These are phyloP conservation scores for Torymus tubicola DNA, from an alignment of 2,888 invertebrate genomes.

Conservation along the genomic window DNA sequence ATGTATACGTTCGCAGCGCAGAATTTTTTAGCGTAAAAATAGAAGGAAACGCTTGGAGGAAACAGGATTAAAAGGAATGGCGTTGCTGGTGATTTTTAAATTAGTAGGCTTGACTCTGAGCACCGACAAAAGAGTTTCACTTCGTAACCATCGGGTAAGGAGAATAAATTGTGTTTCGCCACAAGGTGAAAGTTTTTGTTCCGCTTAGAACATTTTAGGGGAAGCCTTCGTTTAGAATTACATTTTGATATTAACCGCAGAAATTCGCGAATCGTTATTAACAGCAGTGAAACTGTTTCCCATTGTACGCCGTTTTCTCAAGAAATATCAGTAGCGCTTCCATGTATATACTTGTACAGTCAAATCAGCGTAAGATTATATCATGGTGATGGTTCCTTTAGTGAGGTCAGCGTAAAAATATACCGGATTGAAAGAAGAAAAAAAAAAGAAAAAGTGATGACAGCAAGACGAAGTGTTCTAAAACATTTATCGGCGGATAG, in stretches of 20 bases:
- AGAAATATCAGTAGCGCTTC: too few relatives aligned
- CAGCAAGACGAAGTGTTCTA: background rate
- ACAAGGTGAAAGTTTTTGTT: slow-evolving; percentile 53
- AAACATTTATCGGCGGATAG: slow-evolving; percentile 7
- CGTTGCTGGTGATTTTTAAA: slow-evolving; percentile 23
- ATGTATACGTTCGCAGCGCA: too few relatives aligned
- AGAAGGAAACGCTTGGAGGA: background rate
- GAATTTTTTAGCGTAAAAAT: too few relatives aligned
- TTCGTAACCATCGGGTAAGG: slow-evolving; percentile 40
- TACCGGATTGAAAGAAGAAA: background rate
- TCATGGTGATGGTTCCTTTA: background rate
- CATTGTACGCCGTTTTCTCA: too few relatives aligned
- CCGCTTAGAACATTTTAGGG: slow-evolving; percentile 14
- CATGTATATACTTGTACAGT: too few relatives aligned
- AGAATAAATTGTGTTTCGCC: slow-evolving; percentile 53
- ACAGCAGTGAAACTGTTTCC: too few relatives aligned
- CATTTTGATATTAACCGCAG: too few relatives aligned
- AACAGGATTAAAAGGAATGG: background rate
- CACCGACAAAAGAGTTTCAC: slow-evolving; percentile 35
- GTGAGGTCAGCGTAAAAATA: background rate
- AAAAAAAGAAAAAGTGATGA: background rate
- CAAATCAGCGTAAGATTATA: too few relatives aligned
- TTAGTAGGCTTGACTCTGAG: slow-evolving; percentile 18
- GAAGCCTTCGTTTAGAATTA: slow-evolving; percentile 32
- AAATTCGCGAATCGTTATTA: background rate